Conservation (phyloP, 1,140 invertebrate species). For the Caenorhabditis elegans region WBcel235 BX284605.5:14324001-14324500, state of each 20-base stretch:
- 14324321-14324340: background rate
- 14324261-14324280: too few relatives aligned
- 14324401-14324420: slow-evolving; percentile 11
- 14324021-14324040: too few relatives aligned
- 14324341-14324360: background rate
- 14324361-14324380: background rate
- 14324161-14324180: too few relatives aligned
- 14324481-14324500: too few relatives aligned
- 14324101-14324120: background rate
- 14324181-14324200: background rate
- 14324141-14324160: background rate
- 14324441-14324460: slow-evolving; percentile 2
- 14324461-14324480: too few relatives aligned
- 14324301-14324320: too few relatives aligned
- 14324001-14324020: too few relatives aligned
- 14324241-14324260: too few relatives aligned
- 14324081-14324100: background rate
- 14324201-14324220: slow-evolving; percentile 6
- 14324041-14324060: too few relatives aligned
- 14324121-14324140: background rate
- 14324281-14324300: too few relatives aligned
- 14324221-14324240: background rate
- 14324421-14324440: slow-evolving; percentile 2
- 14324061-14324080: background rate
- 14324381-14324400: background rate